Base-by-base conservation (phyloP, 2,888 invertebrate genomes). In the Melikaiella ostensackeni region DNA sequence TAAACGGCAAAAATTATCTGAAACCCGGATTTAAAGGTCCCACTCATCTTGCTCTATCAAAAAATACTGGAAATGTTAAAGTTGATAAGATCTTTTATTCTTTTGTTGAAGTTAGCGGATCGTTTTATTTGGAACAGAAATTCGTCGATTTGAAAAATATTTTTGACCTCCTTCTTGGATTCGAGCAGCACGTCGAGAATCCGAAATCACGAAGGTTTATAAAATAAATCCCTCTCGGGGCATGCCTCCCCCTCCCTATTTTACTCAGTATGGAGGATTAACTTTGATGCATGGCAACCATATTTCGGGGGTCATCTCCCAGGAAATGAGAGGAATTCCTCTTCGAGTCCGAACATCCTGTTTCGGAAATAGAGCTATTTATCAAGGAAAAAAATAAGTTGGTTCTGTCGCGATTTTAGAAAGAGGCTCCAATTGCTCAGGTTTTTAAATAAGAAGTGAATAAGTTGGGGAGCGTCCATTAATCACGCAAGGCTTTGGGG, bases 291-390 rank as follows among this genome's bases (percentile, higher is more conserved):
- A 70, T 70, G 50, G 19, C 50, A 50, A 21, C 30, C 70, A 66
- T 66, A 66, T 50, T 70, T 70, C 50, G 70, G 50, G 30, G 30
- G 70, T 70, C 50, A 70, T 70, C 50, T 70, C 30, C 5, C 50
- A 70, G 50, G 70, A 70, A 50, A 70, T 70, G 11, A 30, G n/a
- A 50, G 30, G 50, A 55, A 70, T 70, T 33, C 70, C 50, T 70
- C 70, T 70, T 66, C 46, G 4, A 42, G 27, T 27, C 50, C 27
- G 70, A 50, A 50, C 46, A 70, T 70, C 70, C 70, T 70, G 59
- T 27, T 30, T 50, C 50, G 46, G 50, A 70, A 70, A n/a, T 50
- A 19, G 50, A 33, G n/a, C 70, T 50, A 70, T 70, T n/a, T 50
- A 50, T 50, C 30, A 70, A 30, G 6, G 50, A 70, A 64, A 35